Evolutionary conservation across 92 coral and sea anemone species (phyloP), one percentile per base, ranked within the genome.

Genomic region (Bergia puertoricense): DNA sequence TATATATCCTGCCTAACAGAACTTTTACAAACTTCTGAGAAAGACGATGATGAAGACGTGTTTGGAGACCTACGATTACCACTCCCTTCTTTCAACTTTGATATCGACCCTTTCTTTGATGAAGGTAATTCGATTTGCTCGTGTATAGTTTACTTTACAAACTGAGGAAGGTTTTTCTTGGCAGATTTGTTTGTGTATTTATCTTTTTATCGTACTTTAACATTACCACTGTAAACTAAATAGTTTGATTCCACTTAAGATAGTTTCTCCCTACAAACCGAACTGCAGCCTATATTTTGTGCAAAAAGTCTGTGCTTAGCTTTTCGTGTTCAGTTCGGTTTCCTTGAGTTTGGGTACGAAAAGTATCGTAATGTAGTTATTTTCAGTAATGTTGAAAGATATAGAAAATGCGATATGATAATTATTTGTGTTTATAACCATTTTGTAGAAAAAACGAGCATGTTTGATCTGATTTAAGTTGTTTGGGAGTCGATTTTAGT

Each of bases 1-100:
- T 95, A 95, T 85, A 95, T 95, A 66, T 90, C 91, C 23, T 93
- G 93, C 59, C 92, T 95, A 4, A 95, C 98, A 5, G 98, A 95
- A 40, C 94, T 95, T 43, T 66, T 95, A 39, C 93, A 95, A 81
- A 82, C 92, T 66, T 89, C 98, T 16, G 92, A 92, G 41, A 86
- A 86, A 67, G 89, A 5, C 20, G 87, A 5, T 6, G 87, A 84
- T 5, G 79, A 84, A 5, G 79, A 69, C 2, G 67, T 84, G 8
- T 84, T 84, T 69, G 87, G 40, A 36, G 87, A 84, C 48, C 54
- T 84, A 23, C 59, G 86, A 16, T 15, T 82, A 8, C 87, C 87
- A 0, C 30, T 84, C 4, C 87, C 87, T 15, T 15, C 87, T 13
- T 46, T 84, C 10, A 84, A 72, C 16, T 84, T 84, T 71, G 87